Evolutionary conservation across 2,113 vertebrate species (phyloP), one percentile per base, ranked within the genome.

Genomic region (Leucosticte australis): DNA sequence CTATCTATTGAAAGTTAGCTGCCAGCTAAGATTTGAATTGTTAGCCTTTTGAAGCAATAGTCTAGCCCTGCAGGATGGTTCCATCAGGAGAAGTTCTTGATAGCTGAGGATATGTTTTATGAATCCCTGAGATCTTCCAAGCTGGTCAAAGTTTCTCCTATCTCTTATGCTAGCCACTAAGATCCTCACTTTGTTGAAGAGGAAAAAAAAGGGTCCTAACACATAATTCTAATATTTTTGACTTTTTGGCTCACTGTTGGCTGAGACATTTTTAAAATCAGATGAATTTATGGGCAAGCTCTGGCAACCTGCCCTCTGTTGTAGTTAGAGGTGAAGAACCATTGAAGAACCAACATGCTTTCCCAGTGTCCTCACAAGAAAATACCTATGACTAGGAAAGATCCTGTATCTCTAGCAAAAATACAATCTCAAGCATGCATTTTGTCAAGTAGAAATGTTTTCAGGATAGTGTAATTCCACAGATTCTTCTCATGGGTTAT

Each of bases 371-470:
- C n/a, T 87, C 55, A 33, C 16, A 56, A 56, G 81, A 83, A 76
- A 77, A 80, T 77, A 30, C 7, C 24, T 41, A 3, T 23, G 7
- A 23, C 55, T 53, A 17, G 50, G 50, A 65, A 81, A 24, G 13
- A 37, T 57, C 35, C 35, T 73, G 15, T 35, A 46, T 74, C n/a
- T 73, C 11, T 52, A 46, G 63, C 49, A 86, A 47, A 63, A 50
- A 46, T 63, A 26, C 13, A 0, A 2, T 68, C 76, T 71, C 18
- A 52, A 76, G 13, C 0, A 0, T 74, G 27, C 14, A 13, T 78
- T 85, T 75, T 67, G 11, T 88, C 46, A 44, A 89, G 41, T 10
- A 73, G 26, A 55, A 86, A 60, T 31, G 44, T 83, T 85, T 56
- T 86, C 62, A 46, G 44, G 71, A 6, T 37, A 30, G 23, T 31